Evolutionary conservation across 2,113 vertebrate species (phyloP).

Genomic region (Girardinichthys multiradiatus): DNA sequence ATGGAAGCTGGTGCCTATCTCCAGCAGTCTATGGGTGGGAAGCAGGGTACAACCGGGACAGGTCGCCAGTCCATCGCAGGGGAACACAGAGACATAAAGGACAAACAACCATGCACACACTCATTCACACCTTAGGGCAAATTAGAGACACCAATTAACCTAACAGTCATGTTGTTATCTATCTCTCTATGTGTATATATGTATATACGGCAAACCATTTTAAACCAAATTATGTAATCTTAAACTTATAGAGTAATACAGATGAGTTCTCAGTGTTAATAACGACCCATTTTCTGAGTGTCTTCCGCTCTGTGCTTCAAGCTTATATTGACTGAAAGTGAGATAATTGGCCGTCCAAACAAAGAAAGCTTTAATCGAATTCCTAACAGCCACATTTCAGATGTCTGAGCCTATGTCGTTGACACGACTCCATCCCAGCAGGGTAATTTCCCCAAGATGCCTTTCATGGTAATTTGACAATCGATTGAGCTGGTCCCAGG

Average conservation of each 20-base stretch:
- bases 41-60: no score
- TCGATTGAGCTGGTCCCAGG: neutral
- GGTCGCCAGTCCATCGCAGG: no score
- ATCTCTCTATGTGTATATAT: no score
- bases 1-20: no score
- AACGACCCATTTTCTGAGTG: neutral
- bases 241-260: neutral
- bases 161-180: no score
- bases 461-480: neutral
- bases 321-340: neutral
- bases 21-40: no score
- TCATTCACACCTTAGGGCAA: no score
- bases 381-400: neutral
- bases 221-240: neutral
- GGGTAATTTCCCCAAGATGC: neutral
- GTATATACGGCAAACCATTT: neutral
- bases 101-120: no score
- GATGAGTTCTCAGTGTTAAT: neutral
- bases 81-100: no score
- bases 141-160: no score
- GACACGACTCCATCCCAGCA: neutral
- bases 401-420: neutral
- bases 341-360: neutral
- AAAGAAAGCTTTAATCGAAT: neutral
- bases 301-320: neutral